Percentiles rank a stretch among this genome's conserved stretches.
Conservation (phyloP, 1,140 invertebrate species). For the Pseudomyrmex concolor region DNA sequence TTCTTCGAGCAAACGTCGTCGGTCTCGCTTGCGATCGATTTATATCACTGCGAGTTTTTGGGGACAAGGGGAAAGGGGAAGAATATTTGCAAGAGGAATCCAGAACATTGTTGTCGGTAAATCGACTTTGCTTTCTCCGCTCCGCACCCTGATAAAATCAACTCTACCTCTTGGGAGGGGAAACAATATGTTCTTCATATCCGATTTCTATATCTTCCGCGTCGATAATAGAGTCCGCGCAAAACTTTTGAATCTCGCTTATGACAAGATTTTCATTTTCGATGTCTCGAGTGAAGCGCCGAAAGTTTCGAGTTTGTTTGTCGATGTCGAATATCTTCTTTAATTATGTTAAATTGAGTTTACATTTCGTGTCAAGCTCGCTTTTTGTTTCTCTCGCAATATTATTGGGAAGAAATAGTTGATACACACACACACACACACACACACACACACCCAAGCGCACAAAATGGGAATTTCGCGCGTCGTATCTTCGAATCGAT, state of each 20-base stretch:
- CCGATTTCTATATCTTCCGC: neutral
- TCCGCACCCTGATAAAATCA: conserved; percentile 41
- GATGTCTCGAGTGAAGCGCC: no score
- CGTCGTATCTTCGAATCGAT: conserved; percentile 27
- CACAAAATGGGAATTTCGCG: neutral
- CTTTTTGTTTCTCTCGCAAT: neutral
- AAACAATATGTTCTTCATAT: conserved; percentile 34
- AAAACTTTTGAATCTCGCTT: neutral
- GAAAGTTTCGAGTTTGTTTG: neutral
- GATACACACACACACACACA: no score
- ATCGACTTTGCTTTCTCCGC: conserved; percentile 24
- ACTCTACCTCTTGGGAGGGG: neutral
- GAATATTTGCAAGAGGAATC: conserved; percentile 51
- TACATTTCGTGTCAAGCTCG: neutral
- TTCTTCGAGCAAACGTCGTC: neutral
- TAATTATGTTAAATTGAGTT: neutral
- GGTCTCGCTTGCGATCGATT: conserved; percentile 44
- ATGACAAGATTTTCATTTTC: conserved; percentile 8
- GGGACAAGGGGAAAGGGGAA: neutral
- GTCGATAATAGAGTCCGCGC: neutral
- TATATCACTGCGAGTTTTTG: conserved; percentile 54
- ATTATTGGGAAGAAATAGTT: no score
- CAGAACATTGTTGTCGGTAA: conserved; percentile 60
- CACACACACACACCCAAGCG: no score
- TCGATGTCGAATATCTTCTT: neutral